These are phyloP conservation scores for Trinectes maculatus DNA, from an alignment of 2,113 vertebrate genomes.

Conservation along the genomic window DNA sequence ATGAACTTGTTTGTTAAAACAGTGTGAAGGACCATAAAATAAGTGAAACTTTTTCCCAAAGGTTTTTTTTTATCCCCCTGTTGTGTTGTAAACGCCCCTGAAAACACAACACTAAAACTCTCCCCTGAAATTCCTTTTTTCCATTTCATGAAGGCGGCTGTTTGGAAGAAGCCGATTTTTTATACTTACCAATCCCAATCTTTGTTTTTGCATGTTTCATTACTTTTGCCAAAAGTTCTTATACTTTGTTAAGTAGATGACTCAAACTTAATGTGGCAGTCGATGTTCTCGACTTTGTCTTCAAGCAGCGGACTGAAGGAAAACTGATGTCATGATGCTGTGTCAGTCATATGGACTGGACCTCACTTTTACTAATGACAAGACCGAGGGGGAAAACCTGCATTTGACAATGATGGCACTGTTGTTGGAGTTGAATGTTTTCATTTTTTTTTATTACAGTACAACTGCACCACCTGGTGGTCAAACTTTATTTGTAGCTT, in stretches of 20 bases:
- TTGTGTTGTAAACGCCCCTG: neutral
- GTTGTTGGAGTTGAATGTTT: neutral
- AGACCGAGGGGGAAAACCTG: too few species aligned
- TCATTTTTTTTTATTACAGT: neutral
- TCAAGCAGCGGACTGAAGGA: too few species aligned
- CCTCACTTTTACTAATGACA: neutral
- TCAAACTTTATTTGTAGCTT: too few species aligned
- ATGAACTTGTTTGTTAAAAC: too few species aligned
- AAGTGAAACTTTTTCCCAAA: neutral
- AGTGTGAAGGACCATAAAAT: constrained; percentile 2
- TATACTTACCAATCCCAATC: neutral
- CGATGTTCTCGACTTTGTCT: neutral
- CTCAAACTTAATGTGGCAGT: neutral
- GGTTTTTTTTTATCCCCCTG: neutral
- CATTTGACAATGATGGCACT: constrained; percentile 17
- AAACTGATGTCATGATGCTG: too few species aligned
- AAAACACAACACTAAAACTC: constrained; percentile 4
- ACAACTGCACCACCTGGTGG: constrained; percentile 46
- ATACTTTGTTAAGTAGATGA: too few species aligned
- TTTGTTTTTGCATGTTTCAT: neutral
- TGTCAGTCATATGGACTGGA: too few species aligned
- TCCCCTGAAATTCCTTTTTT: neutral
- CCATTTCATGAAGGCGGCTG: neutral
- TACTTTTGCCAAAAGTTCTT: constrained; percentile 3
- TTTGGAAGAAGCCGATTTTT: neutral